These are phyloP conservation scores for Amphipyra tragopoginis DNA, from an alignment of 2,888 invertebrate species.

Conservation along the genomic window DNA sequence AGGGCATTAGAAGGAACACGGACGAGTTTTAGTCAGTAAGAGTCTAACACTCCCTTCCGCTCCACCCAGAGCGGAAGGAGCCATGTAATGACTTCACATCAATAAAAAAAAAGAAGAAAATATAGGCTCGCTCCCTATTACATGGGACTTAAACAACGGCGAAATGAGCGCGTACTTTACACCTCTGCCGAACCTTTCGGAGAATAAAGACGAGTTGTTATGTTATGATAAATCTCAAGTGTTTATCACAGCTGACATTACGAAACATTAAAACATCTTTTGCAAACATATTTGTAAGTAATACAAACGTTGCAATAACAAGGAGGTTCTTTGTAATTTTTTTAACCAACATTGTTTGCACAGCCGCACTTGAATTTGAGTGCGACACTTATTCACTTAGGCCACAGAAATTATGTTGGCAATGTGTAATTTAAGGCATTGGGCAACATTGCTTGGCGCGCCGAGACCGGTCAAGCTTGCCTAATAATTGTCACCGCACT, in stretches of 20 bases:
- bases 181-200: too few species aligned
- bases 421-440: slow-evolving; percentile 53
- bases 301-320: slow-evolving; percentile 11
- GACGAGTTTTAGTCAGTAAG: too few species aligned
- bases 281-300: slow-evolving; percentile 2
- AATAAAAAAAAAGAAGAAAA: too few species aligned
- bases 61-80: too few species aligned
- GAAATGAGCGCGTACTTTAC: too few species aligned
- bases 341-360: slow-evolving; percentile 16
- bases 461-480: slow-evolving; percentile 44
- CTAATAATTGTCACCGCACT: slow-evolving; percentile 41
- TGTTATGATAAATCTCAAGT: too few species aligned
- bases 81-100: too few species aligned
- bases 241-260: slow-evolving; percentile 1
- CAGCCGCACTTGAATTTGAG: slow-evolving; percentile 25
- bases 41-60: too few species aligned
- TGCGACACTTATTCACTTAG: slow-evolving; percentile 46
- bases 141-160: too few species aligned
- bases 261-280: background rate
- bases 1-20: too few species aligned
- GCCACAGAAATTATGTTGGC: slow-evolving; percentile 33
- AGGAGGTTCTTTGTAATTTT: slow-evolving; percentile 19
- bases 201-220: too few species aligned
- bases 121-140: too few species aligned
- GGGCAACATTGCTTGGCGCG: slow-evolving; percentile 26